These are phyloP conservation scores for Cherax quadricarinatus DNA, from an alignment of 1,140 invertebrate genomes.

Conservation along the genomic window DNA sequence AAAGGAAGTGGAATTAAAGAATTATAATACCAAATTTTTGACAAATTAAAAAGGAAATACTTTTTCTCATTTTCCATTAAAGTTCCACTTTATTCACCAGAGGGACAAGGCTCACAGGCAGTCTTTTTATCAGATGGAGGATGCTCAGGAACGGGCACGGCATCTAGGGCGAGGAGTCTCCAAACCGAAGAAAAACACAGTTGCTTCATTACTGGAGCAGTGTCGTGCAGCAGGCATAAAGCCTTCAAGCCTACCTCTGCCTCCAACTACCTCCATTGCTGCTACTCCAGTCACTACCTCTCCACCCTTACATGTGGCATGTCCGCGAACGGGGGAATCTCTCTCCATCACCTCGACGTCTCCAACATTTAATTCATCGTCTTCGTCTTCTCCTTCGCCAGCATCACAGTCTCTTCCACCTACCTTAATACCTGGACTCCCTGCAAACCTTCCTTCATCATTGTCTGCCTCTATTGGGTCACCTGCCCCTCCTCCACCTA, in stretches of 20 bases:
- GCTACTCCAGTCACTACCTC: conserved; percentile 58
- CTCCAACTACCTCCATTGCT: conserved; percentile 66
- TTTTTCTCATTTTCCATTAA: not conserved
- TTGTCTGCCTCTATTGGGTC: conserved; percentile 67
- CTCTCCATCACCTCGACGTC: conserved; percentile 47
- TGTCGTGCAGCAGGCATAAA: conserved; percentile 73
- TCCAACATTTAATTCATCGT: conserved; percentile 33
- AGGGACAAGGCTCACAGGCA: conserved; percentile 79
- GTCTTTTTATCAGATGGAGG: conserved; percentile 74
- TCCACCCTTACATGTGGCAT: conserved; percentile 38
- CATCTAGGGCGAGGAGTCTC: conserved; percentile 90
- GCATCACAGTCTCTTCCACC: conserved; percentile 53
- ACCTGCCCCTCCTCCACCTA: conserved; percentile 42
- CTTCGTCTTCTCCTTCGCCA: conserved; percentile 48
- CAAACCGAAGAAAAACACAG: conserved; percentile 93
- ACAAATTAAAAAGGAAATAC: not conserved
- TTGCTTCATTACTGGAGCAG: conserved; percentile 87
- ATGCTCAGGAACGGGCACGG: conserved; percentile 75
- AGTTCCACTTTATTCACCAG: conserved; percentile 80
- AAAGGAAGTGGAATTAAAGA: not conserved
- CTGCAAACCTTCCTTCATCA: conserved; percentile 39
- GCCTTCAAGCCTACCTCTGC: conserved; percentile 70
- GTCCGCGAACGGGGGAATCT: conserved; percentile 18
- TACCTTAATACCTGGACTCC: conserved; percentile 34
- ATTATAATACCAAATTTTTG: not conserved